A percentile compares a stretch with the other conserved stretches of the same genome.
Evolutionary conservation across 2,113 vertebrate genomes (phyloP).

Genomic region (Oreochromis niloticus): DNA sequence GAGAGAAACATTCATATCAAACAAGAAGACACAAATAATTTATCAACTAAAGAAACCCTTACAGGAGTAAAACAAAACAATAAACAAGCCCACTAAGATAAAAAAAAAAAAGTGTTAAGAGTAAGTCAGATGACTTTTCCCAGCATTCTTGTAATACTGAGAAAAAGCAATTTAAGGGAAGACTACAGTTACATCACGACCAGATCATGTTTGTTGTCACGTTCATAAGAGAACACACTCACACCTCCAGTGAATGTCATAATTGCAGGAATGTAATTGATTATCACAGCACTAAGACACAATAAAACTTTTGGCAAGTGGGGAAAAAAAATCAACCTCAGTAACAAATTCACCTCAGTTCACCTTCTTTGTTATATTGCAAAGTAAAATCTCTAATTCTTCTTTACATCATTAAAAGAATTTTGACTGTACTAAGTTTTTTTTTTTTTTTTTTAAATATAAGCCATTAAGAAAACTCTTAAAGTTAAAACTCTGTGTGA

Average conservation of each 20-base stretch:
- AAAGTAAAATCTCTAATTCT: background rate
- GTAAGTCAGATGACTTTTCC: background rate
- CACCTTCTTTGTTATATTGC: background rate
- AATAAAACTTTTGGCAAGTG: background rate
- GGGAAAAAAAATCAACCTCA: background rate
- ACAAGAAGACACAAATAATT: background rate
- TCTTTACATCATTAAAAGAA: too few relatives aligned
- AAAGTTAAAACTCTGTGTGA: background rate
- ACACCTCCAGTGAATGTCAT: background rate
- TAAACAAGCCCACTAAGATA: background rate
- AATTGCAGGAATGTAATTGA: background rate
- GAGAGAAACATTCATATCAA: background rate
- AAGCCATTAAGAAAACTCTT: fast-evolving
- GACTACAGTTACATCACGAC: background rate
- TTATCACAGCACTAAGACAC: too few relatives aligned
- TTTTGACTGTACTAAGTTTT: too few relatives aligned
- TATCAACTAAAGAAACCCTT: background rate
- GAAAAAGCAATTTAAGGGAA: background rate
- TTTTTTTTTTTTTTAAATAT: background rate
- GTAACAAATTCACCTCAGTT: background rate
- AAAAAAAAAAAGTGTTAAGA: background rate
- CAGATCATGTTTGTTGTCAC: background rate
- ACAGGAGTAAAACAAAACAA: background rate
- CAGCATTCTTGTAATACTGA: background rate
- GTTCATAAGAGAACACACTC: background rate